Percentiles rank a stretch among this genome's conserved stretches.
Conservation (phyloP, 1,140 invertebrate species). For the Zaprionus kolodkinae region DNA sequence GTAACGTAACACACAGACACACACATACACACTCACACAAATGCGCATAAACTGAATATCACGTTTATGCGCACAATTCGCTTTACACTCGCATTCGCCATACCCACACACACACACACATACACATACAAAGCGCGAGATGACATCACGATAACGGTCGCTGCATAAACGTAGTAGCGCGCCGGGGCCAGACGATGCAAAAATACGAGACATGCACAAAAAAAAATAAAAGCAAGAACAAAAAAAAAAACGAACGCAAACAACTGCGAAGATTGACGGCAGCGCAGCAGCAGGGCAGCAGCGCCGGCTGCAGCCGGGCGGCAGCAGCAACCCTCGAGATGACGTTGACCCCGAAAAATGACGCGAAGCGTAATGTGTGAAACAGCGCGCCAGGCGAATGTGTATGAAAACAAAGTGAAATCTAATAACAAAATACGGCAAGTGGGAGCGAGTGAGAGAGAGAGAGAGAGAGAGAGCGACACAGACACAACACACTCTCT, state of each 20-base stretch:
- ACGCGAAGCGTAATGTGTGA: conserved; percentile 80
- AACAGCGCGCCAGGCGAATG: conserved; percentile 64
- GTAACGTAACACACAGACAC: not conserved
- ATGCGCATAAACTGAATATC: not conserved
- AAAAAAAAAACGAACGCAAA: conserved; percentile 43
- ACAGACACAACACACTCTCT: not conserved
- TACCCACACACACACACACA: too few relatives aligned
- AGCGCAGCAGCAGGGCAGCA: conserved; percentile 45
- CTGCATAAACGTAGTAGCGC: conserved; percentile 43
- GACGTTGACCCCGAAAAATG: conserved; percentile 82
- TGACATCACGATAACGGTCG: conserved; percentile 33
- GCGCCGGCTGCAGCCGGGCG: conserved; percentile 31
- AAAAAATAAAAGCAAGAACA: conserved; percentile 33
- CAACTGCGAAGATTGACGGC: conserved; percentile 52
- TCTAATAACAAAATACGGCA: conserved; percentile 65
- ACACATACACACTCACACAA: not conserved
- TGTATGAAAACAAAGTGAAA: conserved; percentile 79
- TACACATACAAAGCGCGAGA: not conserved
- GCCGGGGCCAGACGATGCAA: conserved; percentile 16
- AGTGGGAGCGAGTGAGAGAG: conserved; percentile 56
- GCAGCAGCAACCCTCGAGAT: conserved; percentile 74
- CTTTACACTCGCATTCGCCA: not conserved
- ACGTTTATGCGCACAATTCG: conserved; percentile 17
- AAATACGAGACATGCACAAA: conserved; percentile 61
- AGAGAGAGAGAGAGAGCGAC: conserved; percentile 41